phyloP scores from a whole-genome alignment of 2,888 invertebrate genomes.

The Aleiodes alternator region DNA sequence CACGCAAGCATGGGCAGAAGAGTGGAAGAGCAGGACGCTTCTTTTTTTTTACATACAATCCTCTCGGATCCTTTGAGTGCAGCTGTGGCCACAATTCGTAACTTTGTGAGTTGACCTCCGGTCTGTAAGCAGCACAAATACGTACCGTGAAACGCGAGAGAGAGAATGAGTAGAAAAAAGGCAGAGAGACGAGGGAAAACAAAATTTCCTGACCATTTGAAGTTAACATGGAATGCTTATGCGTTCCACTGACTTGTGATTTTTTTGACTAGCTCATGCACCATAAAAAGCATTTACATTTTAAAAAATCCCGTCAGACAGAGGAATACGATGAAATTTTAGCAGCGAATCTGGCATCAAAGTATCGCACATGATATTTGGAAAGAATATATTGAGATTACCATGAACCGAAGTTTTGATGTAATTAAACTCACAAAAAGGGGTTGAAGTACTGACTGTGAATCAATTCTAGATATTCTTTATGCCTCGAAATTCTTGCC shows the following conservation, averaged over 20 bases:
- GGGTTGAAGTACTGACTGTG: conserved; percentile 33
- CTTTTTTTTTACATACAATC: conserved; percentile 28
- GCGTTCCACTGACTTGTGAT: too few relatives aligned
- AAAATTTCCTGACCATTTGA: too few relatives aligned
- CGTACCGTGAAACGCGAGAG: background rate
- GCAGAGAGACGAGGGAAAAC: conserved; percentile 30
- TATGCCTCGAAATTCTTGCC: background rate
- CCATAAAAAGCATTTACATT: conserved; percentile 41
- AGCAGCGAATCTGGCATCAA: too few relatives aligned
- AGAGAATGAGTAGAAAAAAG: conserved; percentile 12
- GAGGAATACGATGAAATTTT: too few relatives aligned
- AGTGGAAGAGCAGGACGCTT: background rate
- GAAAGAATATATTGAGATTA: conserved; percentile 37
- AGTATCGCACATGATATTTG: background rate
- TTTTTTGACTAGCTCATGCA: conserved; percentile 3
- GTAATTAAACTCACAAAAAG: conserved; percentile 39
- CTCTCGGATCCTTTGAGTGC: conserved; percentile 26
- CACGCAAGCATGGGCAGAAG: conserved; percentile 8
- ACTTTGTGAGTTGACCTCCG: conserved; percentile 13
- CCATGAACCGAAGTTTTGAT: conserved; percentile 3
- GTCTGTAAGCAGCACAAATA: background rate
- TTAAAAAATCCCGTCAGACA: too few relatives aligned
- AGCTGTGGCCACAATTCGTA: conserved; percentile 22
- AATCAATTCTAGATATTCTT: background rate
- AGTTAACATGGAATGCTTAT: too few relatives aligned